Conservation (phyloP, 1,140 invertebrate species). For the Eulimnadia texana region DNA sequence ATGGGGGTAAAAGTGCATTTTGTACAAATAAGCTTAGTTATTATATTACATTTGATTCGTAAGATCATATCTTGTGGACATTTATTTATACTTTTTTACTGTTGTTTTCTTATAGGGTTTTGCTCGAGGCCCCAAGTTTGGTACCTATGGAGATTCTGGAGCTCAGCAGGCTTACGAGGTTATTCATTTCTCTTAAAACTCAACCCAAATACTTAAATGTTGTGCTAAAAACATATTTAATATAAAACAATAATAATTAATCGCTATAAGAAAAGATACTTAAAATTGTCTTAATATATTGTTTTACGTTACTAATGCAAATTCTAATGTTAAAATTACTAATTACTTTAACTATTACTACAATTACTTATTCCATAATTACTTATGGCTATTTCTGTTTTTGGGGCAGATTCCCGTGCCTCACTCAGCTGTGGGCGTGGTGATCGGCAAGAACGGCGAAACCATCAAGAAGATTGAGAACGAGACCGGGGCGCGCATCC, state of each 20-base stretch:
- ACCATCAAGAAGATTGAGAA: slow-evolving; percentile 86
- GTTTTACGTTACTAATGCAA: too few relatives aligned
- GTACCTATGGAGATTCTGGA: slow-evolving; percentile 7
- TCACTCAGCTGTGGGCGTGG: slow-evolving; percentile 74
- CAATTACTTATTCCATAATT: not conserved
- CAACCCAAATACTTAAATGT: too few relatives aligned
- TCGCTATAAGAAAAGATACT: too few relatives aligned
- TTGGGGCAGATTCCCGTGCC: slow-evolving; percentile 55
- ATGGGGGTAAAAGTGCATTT: not conserved
- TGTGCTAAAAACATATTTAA: too few relatives aligned
- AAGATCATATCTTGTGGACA: too few relatives aligned
- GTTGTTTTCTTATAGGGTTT: slow-evolving; percentile 1
- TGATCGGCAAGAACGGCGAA: slow-evolving; percentile 80
- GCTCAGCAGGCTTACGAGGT: slow-evolving; percentile 7
- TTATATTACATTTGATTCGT: too few relatives aligned
- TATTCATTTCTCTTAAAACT: too few relatives aligned
- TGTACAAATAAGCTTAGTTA: not conserved
- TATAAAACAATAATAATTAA: too few relatives aligned
- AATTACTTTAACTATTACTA: too few relatives aligned
- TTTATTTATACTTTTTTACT: too few relatives aligned
- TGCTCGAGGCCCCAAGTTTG: slow-evolving; percentile 6
- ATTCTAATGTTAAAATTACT: too few relatives aligned
- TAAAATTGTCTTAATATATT: too few relatives aligned
- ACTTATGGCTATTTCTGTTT: not conserved
- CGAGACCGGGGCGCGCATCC: slow-evolving; percentile 69